These are phyloP conservation scores for Myodes glareolus DNA, from an alignment of 2,113 vertebrate species.

Conservation along the genomic window DNA sequence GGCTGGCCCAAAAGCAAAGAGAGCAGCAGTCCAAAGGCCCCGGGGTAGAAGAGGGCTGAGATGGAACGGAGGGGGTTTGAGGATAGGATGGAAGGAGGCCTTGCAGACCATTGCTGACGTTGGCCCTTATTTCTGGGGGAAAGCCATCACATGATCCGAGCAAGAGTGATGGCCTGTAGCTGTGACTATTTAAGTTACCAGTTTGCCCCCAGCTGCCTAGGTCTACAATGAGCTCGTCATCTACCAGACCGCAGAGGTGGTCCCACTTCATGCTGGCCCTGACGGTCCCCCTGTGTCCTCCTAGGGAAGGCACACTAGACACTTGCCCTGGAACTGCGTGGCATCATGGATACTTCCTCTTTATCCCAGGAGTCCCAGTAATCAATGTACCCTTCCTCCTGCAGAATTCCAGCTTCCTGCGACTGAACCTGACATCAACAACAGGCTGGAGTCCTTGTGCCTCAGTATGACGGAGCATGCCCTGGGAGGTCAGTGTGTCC, in stretches of 20 bases:
- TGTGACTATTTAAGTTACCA: slow-evolving; percentile 9
- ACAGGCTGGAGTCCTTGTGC: slow-evolving; percentile 98
- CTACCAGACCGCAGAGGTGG: not conserved
- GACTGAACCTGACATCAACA: slow-evolving; percentile 99
- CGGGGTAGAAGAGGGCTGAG: not conserved
- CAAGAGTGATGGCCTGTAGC: not conserved
- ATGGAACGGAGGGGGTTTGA: not conserved
- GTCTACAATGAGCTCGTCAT: not conserved
- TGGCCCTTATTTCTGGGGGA: not conserved
- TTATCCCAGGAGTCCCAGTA: not conserved
- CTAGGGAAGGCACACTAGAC: not conserved
- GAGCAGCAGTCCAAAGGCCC: slow-evolving; percentile 1
- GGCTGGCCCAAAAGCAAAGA: not conserved
- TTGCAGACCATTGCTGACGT: not conserved
- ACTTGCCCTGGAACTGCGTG: not conserved
- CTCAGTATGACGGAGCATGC: slow-evolving; percentile 99
- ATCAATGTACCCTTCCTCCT: slow-evolving; percentile 25
- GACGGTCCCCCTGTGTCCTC: not conserved
- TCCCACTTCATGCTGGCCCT: not conserved
- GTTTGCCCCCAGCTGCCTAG: not conserved
- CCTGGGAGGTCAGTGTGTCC: slow-evolving; percentile 92
- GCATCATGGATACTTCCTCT: not conserved
- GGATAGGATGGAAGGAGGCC: not conserved
- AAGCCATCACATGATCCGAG: not conserved
- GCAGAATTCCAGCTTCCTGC: slow-evolving; percentile 96